Percentiles rank a stretch among this genome's conserved stretches.
Conservation (phyloP, 2,113 vertebrate species). For the Progne subis region DNA sequence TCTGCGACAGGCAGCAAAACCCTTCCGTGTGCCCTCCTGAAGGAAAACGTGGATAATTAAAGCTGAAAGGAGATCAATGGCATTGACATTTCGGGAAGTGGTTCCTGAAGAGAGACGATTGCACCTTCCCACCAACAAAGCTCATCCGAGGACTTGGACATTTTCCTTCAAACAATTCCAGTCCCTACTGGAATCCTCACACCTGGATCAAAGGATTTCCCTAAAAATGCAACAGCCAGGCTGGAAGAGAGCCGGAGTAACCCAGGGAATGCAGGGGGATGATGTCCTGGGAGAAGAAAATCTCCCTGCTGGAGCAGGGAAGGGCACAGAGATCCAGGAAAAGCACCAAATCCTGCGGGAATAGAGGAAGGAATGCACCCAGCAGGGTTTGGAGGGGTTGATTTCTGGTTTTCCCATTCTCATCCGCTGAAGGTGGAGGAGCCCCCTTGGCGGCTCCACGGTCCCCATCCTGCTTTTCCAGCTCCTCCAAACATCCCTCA, state of each 20-base stretch:
- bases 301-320: background rate
- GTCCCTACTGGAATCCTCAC: background rate
- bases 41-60: background rate
- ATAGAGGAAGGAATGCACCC: background rate
- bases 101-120: background rate
- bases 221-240: background rate
- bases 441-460: fast-evolving
- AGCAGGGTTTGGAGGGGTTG: background rate
- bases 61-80: background rate
- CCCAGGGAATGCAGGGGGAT: background rate
- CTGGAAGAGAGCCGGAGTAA: background rate
- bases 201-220: background rate
- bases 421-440: background rate
- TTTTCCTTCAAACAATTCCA: background rate
- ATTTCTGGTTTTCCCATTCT: background rate
- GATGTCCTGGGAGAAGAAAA: background rate
- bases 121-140: background rate
- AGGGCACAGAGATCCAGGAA: background rate
- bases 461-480: background rate
- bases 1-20: background rate
- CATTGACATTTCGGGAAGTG: background rate
- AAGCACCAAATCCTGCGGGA: background rate
- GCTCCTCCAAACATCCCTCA: background rate
- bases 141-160: background rate
- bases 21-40: background rate